Base-by-base conservation (phyloP, 2,113 vertebrate genomes). In the Trochalopteron elliotii region DNA sequence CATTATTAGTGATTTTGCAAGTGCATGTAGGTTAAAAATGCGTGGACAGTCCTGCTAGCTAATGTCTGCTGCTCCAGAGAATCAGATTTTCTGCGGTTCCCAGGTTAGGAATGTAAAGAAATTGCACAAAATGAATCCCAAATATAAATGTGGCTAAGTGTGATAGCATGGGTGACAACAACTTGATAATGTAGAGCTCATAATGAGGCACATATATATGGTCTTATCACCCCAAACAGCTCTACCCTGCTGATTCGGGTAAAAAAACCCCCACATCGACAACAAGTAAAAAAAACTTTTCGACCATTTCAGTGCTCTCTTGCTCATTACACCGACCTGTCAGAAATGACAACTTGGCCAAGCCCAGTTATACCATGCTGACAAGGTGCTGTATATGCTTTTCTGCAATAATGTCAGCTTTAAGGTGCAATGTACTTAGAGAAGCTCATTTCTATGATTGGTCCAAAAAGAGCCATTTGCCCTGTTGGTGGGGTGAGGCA, bases 331-430 rank as follows among this genome's bases (percentile, higher is more conserved):
- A 97, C 89, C 22, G 4, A 96, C 95, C 95, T 98, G 98, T 98
- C 98, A 98, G 95, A 98, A 98, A 98, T 98, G 98, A 98, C 98
- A 98, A 87, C 96, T 96, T 97, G 97, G 97, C 95, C 84, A 84
- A 94, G 93, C 92, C 97, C 97, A 96, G 97, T 97, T 98, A 98
- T 97, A 96, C 97, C 97, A 97, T 88, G 93, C 96, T 98, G 98
- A 98, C 98, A 98, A 97, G 96, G 97, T 97, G 96, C 97, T 96
- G 90, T 97, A 97, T 97, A 94, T 92, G 92, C 87, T 97, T 97
- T 56, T 82, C 91, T 63, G 96, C 96, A 98, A 95, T 98, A 98
- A 98, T 97, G 95, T 97, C 96, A 97, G 91, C 83, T 97, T 98
- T 98, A 97, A 97, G 97, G 94, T 96, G 79, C 94, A 86, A 90